These are phyloP conservation scores for Hypothenemus hampei DNA, from an alignment of 1,140 invertebrate genomes.

Conservation along the genomic window DNA sequence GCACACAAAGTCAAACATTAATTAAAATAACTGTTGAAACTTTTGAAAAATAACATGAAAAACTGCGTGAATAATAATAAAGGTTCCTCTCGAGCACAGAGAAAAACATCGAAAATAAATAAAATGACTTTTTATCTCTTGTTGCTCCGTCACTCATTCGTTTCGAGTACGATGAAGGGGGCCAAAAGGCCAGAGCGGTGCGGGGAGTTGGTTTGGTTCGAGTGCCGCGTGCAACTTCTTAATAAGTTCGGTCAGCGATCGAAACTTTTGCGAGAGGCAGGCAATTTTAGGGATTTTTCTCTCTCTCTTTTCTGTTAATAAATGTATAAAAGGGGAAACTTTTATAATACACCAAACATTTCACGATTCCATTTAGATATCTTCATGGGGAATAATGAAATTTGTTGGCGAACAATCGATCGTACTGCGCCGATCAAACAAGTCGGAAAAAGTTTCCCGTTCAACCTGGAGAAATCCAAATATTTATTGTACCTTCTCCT, in stretches of 20 bases:
- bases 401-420: neutral
- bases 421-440: neutral
- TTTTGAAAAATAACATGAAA: no score
- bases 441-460: neutral
- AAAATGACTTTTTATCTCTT: conserved; percentile 18
- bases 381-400: neutral
- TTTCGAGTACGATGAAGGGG: no score
- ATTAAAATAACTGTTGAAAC: no score
- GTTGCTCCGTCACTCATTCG: no score
- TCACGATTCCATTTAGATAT: neutral
- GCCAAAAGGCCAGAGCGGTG: no score
- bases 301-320: no score
- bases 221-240: conserved; percentile 12
- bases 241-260: conserved; percentile 14
- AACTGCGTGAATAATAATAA: no score
- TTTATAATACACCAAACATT: conserved; percentile 8
- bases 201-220: no score
- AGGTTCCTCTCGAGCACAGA: conserved; percentile 1
- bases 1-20: no score
- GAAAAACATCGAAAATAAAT: conserved; percentile 17
- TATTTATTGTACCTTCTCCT: conserved; percentile 1
- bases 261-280: conserved; percentile 7
- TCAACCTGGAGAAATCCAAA: neutral
- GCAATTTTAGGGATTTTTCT: conserved; percentile 2
- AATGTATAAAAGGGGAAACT: conserved; percentile 8